These are phyloP conservation scores for Ceratosolen fusciceps DNA, from an alignment of 1,140 invertebrate species.

Conservation along the genomic window DNA sequence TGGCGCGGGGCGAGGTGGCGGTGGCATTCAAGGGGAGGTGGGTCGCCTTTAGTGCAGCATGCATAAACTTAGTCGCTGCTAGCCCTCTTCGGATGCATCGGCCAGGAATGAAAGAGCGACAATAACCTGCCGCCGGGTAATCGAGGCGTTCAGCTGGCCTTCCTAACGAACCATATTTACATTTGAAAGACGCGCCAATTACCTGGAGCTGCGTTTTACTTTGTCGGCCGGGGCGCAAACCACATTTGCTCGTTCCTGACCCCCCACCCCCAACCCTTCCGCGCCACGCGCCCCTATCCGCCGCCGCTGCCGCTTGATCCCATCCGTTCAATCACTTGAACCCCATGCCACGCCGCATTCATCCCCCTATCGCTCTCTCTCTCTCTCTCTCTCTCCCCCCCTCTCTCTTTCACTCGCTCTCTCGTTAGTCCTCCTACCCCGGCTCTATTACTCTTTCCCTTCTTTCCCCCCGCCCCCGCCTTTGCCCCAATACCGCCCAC, in stretches of 20 bases:
- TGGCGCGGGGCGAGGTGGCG: no score
- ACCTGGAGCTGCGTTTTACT: conserved; percentile 60
- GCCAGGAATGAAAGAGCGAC: conserved; percentile 39
- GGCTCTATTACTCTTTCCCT: neutral
- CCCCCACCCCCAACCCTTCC: neutral
- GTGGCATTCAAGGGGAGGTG: no score
- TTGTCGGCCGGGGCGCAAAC: conserved; percentile 56
- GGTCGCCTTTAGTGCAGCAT: neutral
- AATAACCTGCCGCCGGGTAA: conserved; percentile 47
- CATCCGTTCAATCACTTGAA: no score
- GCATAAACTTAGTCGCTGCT: neutral
- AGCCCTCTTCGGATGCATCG: neutral
- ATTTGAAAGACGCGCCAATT: conserved; percentile 67
- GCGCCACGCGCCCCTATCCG: neutral
- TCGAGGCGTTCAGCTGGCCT: conserved; percentile 48
- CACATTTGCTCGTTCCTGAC: conserved; percentile 42
- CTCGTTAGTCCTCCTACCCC: neutral
- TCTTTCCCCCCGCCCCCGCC: no score
- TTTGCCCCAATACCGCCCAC: no score
- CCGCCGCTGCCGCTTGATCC: neutral
- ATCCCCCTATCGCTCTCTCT: neutral
- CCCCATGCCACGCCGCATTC: no score
- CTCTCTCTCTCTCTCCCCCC: neutral
- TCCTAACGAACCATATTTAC: conserved; percentile 67
- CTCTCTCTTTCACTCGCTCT: neutral